phyloP scores from a whole-genome alignment of 2,113 vertebrate genomes.

The Eudyptes chrysolophus region DNA sequence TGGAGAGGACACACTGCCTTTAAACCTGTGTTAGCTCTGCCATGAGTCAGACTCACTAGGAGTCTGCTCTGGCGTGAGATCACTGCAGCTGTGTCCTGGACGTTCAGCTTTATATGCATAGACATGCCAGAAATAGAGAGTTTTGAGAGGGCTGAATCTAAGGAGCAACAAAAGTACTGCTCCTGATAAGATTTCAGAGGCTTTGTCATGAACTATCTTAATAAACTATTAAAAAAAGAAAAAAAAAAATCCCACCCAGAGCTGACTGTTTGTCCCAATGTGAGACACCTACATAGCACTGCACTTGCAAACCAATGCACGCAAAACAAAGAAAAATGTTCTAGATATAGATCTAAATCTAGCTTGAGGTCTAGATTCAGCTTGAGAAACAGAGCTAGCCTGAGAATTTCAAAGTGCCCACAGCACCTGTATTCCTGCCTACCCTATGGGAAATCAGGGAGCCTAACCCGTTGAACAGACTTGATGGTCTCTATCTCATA shows the following conservation, averaged over 20 bases:
- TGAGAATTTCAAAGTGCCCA: neutral
- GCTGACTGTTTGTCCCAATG: neutral
- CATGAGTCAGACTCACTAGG: fast-evolving
- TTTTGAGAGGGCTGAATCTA: neutral
- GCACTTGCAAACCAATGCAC: neutral
- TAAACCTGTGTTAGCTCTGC: neutral
- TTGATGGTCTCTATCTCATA: neutral
- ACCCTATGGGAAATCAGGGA: neutral
- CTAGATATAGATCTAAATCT: neutral
- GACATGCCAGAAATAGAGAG: neutral
- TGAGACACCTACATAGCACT: neutral
- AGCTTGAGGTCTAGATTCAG: neutral
- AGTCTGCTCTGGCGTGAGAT: neutral
- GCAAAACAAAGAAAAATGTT: neutral
- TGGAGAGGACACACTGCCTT: neutral
- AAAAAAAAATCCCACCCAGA: neutral
- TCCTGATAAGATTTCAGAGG: neutral
- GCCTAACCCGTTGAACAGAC: neutral
- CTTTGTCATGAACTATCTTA: neutral
- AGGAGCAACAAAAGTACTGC: neutral
- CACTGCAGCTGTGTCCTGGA: neutral
- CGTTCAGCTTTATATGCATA: neutral
- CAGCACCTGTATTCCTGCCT: neutral
- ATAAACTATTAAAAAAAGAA: neutral
- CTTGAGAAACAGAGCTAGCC: neutral